Evolutionary conservation across 1,140 invertebrate species (phyloP), one percentile per base, ranked within the genome.

Genomic region (Drosophila elegans): DNA sequence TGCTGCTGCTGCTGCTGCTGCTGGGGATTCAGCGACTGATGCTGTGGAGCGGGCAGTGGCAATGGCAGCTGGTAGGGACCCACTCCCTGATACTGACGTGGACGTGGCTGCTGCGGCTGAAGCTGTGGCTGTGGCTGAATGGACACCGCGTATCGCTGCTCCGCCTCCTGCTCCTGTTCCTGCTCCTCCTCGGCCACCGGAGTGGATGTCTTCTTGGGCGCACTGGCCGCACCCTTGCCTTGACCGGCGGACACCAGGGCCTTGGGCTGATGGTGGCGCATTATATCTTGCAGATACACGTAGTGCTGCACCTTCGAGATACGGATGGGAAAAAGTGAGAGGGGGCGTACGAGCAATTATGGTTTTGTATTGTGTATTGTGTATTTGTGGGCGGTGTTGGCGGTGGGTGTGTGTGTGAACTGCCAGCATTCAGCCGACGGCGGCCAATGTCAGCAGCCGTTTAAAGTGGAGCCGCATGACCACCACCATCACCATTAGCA

Each of bases 201-300:
- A 5, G 83, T 67, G 21, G 55, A 54, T n/a, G 59, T 39, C 54
- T 81, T 91, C 56, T 85, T 85, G 1, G 69, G 62, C 6, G 46
- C 48, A 25, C 60, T 79, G 42, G 45, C 55, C 16, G 62, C 75
- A 42, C 61, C 52, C 55, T 91, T 91, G 48, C 86, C 86, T 75
- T 90, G 90, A 78, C 73, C 63, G 29, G 74, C 38, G 7, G 75
- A 48, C 13, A 64, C 11, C 27, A 73, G 48, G 27, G 78, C 74
- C 68, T 90, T 90, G 59, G 86, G 74, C 46, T 91, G 90, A 39
- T 79, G 74, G 69, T 89, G 82, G 21, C 90, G 80, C 55, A 78
- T 88, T 25, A 91, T 79, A 41, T 92, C 91, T 88, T 92, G 91
- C 53, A 92, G 79, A 74, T 92, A 92, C 29, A 91, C 88, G 57